phyloP scores from a whole-genome alignment of 1,140 invertebrate species.

The Drepana arcuata region DNA sequence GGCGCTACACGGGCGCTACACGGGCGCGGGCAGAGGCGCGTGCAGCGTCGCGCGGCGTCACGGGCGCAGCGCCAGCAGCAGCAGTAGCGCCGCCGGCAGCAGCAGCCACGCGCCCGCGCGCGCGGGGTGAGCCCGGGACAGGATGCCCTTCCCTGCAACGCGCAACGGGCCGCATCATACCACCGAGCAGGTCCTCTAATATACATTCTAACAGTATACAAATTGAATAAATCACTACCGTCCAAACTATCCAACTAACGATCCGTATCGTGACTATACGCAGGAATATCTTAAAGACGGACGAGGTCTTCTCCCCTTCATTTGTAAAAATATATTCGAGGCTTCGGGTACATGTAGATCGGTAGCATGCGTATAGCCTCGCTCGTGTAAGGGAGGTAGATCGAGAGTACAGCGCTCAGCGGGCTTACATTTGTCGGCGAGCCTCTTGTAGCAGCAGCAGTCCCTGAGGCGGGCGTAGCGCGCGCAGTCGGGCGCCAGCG shows the following conservation, averaged over 20 bases:
- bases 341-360: no score
- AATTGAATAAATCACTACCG: neutral
- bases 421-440: slow-evolving; percentile 59
- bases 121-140: slow-evolving; percentile 40
- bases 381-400: neutral
- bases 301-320: neutral
- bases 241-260: neutral
- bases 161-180: neutral
- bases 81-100: slow-evolving; percentile 35
- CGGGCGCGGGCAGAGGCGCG: slow-evolving; percentile 12
- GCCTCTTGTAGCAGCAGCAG: slow-evolving; percentile 78
- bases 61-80: slow-evolving; percentile 37
- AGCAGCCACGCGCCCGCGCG: slow-evolving; percentile 36
- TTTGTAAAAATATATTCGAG: neutral
- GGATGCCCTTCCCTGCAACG: slow-evolving; percentile 48
- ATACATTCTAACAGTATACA: neutral
- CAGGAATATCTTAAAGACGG: neutral
- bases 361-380: no score
- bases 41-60: slow-evolving; percentile 32
- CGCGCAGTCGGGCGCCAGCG: slow-evolving; percentile 75
- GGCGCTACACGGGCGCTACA: slow-evolving; percentile 2
- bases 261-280: neutral
- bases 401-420: neutral
- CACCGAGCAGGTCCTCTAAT: neutral
- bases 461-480: slow-evolving; percentile 76